Evolutionary conservation across 2,888 invertebrate species (phyloP), one percentile per base, ranked within the genome.

Genomic region (Calameuta idolon): DNA sequence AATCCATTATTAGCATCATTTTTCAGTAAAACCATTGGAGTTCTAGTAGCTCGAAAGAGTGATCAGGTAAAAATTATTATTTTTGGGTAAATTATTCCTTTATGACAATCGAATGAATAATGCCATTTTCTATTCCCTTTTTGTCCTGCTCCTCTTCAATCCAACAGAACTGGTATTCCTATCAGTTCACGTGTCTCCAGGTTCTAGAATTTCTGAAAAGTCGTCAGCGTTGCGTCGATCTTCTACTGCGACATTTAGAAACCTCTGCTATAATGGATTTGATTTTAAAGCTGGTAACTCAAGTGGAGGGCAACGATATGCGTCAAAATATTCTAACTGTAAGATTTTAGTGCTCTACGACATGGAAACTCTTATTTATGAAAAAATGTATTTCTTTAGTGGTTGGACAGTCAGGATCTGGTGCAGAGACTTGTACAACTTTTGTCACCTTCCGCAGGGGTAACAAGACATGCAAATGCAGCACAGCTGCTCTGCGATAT

Each of bases 261-360:
- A 98, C 98, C 75, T 98, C 98, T 34, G 98, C 98, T 87, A 96
- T 98, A 89, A 97, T 98, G 94, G 98, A 99, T 94, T 94, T 98
- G 87, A 95, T 98, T 91, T 93, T 95, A 89, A 96, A 97, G 92
- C 95, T 97, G 90, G 95, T 97, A 92, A 96, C 96, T 83, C 94
- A 96, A 87, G 95, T 98, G 77, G 96, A 96, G 91, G 96, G 95
- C 81, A 93, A 93, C 83, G 95, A 96, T 86, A 94, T 95, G 90
- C 94, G 95, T 87, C 94, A 94, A 89, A 95, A 94, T 92, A 94
- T 96, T 88, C 93, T 95, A 87, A 94, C 94, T 90, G 96, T 96
- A 92, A 94, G 93, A 91, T 74, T 1, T 77, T 33, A 69, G 73
- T 77, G 15, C 35, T 74, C 77, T 34, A 69, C 9, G 9, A 55